These are phyloP conservation scores for Procavia capensis DNA, from an alignment of 2,113 vertebrate genomes.

Conservation along the genomic window DNA sequence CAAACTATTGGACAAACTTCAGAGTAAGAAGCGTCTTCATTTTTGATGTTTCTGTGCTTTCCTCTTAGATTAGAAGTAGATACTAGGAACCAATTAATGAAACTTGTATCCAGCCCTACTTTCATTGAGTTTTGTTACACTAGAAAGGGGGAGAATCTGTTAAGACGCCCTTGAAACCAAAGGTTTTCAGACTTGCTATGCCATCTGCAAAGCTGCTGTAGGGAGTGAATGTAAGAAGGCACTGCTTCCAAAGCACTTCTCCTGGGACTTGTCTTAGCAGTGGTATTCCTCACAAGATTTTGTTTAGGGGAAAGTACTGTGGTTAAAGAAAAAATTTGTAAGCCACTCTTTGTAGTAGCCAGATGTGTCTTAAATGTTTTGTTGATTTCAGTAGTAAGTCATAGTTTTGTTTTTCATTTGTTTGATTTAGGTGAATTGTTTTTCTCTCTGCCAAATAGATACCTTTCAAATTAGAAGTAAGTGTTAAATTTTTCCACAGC, in stretches of 20 bases:
- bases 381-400: constrained; percentile 8
- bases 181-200: background rate
- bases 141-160: background rate
- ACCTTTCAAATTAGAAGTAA: background rate
- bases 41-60: constrained; percentile 48
- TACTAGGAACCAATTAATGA: background rate
- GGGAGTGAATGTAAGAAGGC: background rate
- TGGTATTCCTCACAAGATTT: background rate
- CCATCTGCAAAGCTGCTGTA: background rate
- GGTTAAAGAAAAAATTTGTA: background rate
- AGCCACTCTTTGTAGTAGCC: background rate
- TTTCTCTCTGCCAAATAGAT: background rate
- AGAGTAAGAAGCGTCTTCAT: constrained; percentile 93
- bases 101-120: background rate
- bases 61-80: background rate
- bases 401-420: background rate
- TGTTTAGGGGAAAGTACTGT: background rate
- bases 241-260: background rate
- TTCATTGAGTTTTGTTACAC: background rate
- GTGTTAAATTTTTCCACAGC: constrained; percentile 45
- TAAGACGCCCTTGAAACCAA: background rate
- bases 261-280: background rate
- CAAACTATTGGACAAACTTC: constrained; percentile 97
- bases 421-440: constrained; percentile 28
- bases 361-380: background rate